A percentile compares a stretch with the other conserved stretches of the same genome.
phyloP scores from a whole-genome alignment of 2,888 invertebrate genomes.

The Tenodera sinensis region DNA sequence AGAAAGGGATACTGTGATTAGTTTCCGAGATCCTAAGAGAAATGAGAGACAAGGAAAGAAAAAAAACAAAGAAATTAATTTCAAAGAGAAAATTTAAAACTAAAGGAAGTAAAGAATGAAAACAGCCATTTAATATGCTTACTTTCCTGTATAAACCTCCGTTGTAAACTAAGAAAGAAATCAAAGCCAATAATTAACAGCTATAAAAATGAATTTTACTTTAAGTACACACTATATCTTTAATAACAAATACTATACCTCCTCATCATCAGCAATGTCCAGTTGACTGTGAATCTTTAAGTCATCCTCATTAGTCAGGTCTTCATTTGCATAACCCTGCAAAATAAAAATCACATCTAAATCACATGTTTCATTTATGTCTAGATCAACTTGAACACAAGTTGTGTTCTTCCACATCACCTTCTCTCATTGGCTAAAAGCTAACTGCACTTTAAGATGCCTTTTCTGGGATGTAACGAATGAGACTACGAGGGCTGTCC shows the following conservation, averaged over 20 bases:
- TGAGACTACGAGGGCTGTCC: no score
- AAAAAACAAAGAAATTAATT: conserved; percentile 17
- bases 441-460: no score
- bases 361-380: no score
- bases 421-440: no score
- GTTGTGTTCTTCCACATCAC: no score
- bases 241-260: conserved; percentile 41
- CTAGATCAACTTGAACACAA: no score
- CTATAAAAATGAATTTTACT: neutral
- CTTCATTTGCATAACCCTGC: neutral
- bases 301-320: conserved; percentile 22
- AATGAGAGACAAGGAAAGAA: neutral
- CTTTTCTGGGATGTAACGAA: no score
- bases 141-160: neutral
- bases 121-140: neutral
- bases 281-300: conserved; percentile 36
- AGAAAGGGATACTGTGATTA: conserved; percentile 5
- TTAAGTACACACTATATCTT: conserved; percentile 26
- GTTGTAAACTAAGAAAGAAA: neutral
- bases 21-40: conserved; percentile 19
- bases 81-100: neutral
- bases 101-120: neutral
- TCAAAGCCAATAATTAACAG: neutral
- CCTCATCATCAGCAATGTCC: conserved; percentile 51
- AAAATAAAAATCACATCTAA: neutral